A percentile compares a stretch with the other conserved stretches of the same genome.
Conservation (phyloP, 1,140 invertebrate genomes). For the Diplogasteroides magnus region DNA sequence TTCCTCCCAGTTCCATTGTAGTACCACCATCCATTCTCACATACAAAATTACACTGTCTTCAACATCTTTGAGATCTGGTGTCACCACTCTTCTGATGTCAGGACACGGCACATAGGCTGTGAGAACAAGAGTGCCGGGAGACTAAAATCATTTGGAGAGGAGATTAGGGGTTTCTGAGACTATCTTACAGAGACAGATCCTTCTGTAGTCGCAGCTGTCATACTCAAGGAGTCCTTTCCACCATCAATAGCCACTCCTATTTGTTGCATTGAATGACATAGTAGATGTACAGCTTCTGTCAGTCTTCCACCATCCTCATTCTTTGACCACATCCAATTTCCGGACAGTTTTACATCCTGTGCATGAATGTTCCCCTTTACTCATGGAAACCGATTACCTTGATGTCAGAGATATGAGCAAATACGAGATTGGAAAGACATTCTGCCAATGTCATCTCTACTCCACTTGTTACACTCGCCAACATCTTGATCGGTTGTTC, state of each 20-base stretch:
- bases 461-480: conserved; percentile 73
- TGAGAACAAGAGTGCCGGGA: conserved; percentile 83
- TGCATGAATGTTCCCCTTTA: too few relatives aligned
- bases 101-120: conserved; percentile 85
- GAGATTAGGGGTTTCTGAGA: not conserved
- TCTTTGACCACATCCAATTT: conserved; percentile 99
- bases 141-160: conserved; percentile 57
- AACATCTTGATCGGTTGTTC: conserved; percentile 92
- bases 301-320: conserved; percentile 81
- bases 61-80: conserved; percentile 71
- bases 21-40: conserved; percentile 56
- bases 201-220: conserved; percentile 71
- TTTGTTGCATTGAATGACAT: conserved; percentile 79
- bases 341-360: conserved; percentile 89
- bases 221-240: conserved; percentile 97
- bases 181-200: conserved; percentile 66
- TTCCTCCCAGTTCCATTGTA: conserved; percentile 71
- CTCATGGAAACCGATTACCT: conserved; percentile 60
- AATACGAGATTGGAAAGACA: conserved; percentile 91
- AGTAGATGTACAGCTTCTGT: conserved; percentile 80
- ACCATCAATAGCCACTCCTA: conserved; percentile 89
- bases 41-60: conserved; percentile 18
- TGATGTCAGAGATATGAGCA: conserved; percentile 74
- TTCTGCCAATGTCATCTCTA: conserved; percentile 86
- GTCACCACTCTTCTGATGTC: conserved; percentile 75